Conservation (phyloP, 2,888 invertebrate species). For the Oconnorella tubifera region DNA sequence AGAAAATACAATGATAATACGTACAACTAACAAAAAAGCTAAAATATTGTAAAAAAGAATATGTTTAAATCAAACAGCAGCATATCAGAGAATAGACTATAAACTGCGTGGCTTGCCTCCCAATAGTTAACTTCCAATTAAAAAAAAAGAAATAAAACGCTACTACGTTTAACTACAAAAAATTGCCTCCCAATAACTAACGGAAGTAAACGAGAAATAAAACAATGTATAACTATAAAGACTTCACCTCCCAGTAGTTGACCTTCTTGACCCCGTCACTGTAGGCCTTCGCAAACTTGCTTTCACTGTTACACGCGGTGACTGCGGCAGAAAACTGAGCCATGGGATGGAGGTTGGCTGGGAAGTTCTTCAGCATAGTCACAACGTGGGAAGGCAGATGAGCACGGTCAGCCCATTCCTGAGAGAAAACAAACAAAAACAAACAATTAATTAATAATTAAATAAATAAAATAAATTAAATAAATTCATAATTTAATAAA, state of each 20-base stretch:
- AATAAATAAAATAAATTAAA: not conserved
- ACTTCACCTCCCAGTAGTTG: slow-evolving; percentile 80
- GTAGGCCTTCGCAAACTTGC: slow-evolving; percentile 86
- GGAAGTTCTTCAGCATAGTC: slow-evolving; percentile 85
- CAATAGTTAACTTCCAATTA: too few species aligned
- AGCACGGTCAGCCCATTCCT: slow-evolving; percentile 83
- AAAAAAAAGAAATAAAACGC: too few species aligned
- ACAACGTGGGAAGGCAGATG: slow-evolving; percentile 88
- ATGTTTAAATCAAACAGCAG: too few species aligned
- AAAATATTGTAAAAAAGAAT: too few species aligned
- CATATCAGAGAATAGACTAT: too few species aligned
- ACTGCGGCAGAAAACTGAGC: slow-evolving; percentile 87
- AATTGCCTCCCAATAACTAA: too few species aligned
- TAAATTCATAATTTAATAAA: not conserved
- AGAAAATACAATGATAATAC: too few species aligned
- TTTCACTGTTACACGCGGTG: slow-evolving; percentile 86
- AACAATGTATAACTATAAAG: too few species aligned
- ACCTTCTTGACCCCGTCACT: slow-evolving; percentile 79
- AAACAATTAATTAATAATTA: not conserved
- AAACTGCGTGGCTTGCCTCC: too few species aligned
- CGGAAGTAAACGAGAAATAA: too few species aligned
- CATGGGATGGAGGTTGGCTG: slow-evolving; percentile 86
- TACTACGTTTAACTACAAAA: too few species aligned
- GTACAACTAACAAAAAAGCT: too few species aligned
- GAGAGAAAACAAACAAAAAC: slow-evolving; percentile 39